Base-by-base conservation (phyloP, 2,113 vertebrate species). In the Pterocles burchelli region DNA sequence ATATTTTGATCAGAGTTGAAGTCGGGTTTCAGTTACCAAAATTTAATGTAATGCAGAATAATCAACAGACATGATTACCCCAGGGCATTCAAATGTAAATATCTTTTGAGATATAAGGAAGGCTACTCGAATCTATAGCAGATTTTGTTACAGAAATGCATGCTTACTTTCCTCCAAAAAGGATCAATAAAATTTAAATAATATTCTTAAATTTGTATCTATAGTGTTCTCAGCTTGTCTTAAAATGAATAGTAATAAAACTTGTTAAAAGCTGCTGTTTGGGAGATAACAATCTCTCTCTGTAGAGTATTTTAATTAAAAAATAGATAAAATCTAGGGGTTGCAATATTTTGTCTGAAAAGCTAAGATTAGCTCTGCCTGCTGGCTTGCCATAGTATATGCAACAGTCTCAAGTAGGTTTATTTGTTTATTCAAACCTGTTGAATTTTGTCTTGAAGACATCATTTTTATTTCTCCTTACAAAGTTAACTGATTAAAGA, bases 251-350 rank as follows among this genome's bases (percentile, higher is more conserved):
- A 51, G 29, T 34, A 38, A 41, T 49, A 86, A 48, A 26, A 70
- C 75, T 66, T 63, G 76, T 78, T 92, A 89, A 80, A 95, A 93
- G 57, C 72, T 93, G 76, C 57, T 81, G 33, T 68, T 89, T 8
- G 31, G 18, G 22, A 87, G 93, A 95, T 90, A 89, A n/a, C 19
- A 17, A 95, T 93, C 83, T 93, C 92, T 90, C 13, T 90, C 29
- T 41, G 18, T 49, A 49, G 46, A 81, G 29, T 73, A 77, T 89
- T 95, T 95, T 95, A 96, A 95, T 95, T 95, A 96, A 95, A 94
- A 89, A 68, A 8, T 21, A 89, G 89, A 93, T 96, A 92, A 95
- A 93, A 95, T 95, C 91, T 95, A 87, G 49, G 22, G 51, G 8
- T 76, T 93, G 41, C 58, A 62, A 22, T 88, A 38, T 57, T 58